These are phyloP conservation scores for Epistrophe eligans DNA, from an alignment of 2,888 invertebrate genomes.

Conservation along the genomic window DNA sequence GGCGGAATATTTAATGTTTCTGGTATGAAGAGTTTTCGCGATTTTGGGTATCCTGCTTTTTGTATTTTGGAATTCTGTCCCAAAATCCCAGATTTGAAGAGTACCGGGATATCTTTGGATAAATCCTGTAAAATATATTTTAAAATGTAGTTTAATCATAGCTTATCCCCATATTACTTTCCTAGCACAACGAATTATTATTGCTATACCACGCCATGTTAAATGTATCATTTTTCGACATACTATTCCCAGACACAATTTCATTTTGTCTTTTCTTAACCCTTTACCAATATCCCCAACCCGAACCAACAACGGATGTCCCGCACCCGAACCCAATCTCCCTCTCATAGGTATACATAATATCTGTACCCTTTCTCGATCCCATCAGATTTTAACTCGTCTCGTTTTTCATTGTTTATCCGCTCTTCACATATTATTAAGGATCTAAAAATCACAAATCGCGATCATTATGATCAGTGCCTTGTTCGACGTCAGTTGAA, in stretches of 20 bases:
- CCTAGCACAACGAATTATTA: neutral
- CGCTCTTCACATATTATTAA: conserved; percentile 76
- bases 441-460: conserved; percentile 75
- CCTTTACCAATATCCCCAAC: neutral
- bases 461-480: conserved; percentile 75
- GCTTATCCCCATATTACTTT: too few species aligned
- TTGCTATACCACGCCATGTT: neutral
- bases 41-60: too few species aligned
- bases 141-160: too few species aligned
- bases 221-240: conserved; percentile 6
- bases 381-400: conserved; percentile 48
- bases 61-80: too few species aligned
- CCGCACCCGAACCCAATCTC: neutral
- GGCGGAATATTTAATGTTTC: too few species aligned
- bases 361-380: neutral
- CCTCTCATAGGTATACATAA: neutral
- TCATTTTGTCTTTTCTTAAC: neutral
- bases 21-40: too few species aligned
- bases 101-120: too few species aligned
- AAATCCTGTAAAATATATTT: too few species aligned
- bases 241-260: conserved; percentile 12
- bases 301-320: neutral
- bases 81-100: too few species aligned
- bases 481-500: conserved; percentile 76
- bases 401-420: conserved; percentile 74